Percentiles rank a stretch among this genome's conserved stretches.
These are phyloP conservation scores for Pristionchus exspectatus DNA, from an alignment of 2,888 invertebrate species.

Conservation along the genomic window DNA sequence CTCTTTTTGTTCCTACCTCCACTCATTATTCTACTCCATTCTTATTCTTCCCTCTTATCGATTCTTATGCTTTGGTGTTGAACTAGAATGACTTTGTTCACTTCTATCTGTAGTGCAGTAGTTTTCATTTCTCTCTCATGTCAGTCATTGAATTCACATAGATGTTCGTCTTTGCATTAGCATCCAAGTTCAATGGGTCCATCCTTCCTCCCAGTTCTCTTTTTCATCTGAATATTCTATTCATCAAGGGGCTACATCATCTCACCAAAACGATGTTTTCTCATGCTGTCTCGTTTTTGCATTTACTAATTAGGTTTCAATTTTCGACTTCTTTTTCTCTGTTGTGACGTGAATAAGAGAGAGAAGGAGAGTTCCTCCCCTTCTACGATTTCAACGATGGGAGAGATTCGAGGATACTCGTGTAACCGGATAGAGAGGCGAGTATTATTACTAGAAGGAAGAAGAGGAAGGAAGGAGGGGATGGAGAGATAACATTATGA, in stretches of 20 bases:
- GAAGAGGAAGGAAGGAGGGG: neutral
- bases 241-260: neutral
- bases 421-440: slow-evolving; percentile 37
- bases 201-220: neutral
- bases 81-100: neutral
- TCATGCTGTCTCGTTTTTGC: slow-evolving; percentile 19
- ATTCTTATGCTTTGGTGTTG: neutral
- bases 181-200: neutral
- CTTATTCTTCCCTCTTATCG: neutral
- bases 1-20: slow-evolving; percentile 38
- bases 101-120: neutral
- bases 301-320: slow-evolving; percentile 25
- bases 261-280: slow-evolving; percentile 1
- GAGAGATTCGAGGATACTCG: slow-evolving; percentile 43
- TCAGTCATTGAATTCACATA: neutral
- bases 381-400: slow-evolving; percentile 37
- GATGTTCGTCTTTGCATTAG: neutral
- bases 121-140: neutral
- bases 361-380: slow-evolving; percentile 5
- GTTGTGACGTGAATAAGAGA: neutral
- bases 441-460: slow-evolving; percentile 35
- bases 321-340: neutral
- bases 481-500: neutral
- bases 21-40: slow-evolving; percentile 5
- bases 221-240: neutral